Conservation (phyloP, 2,888 invertebrate genomes). For the Nemoura dubitans region DNA sequence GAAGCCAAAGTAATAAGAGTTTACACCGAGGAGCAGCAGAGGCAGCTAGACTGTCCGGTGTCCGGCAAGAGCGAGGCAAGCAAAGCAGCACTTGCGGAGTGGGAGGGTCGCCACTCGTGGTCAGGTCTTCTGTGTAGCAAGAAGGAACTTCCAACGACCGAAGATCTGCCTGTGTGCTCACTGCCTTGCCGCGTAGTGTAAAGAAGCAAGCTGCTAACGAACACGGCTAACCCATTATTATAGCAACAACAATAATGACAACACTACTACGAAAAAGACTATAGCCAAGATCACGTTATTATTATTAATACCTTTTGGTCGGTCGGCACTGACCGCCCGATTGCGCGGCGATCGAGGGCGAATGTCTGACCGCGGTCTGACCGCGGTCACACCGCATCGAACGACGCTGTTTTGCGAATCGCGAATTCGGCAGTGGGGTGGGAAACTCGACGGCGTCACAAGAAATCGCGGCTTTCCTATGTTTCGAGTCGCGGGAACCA, state of each 20-base stretch:
- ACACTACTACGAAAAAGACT: constrained; percentile 21
- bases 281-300: background rate
- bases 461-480: no score
- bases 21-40: background rate
- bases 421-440: no score
- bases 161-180: background rate
- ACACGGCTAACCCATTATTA: constrained; percentile 30
- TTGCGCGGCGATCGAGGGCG: no score
- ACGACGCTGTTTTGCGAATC: no score
- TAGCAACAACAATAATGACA: constrained; percentile 1
- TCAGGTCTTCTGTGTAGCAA: background rate
- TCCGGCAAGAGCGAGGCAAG: background rate
- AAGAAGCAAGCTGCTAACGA: background rate
- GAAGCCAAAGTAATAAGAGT: constrained; percentile 42
- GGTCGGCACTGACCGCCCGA: background rate
- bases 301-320: background rate
- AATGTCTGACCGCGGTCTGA: no score
- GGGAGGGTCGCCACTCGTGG: background rate
- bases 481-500: no score
- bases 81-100: background rate
- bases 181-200: background rate
- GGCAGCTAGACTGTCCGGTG: no score
- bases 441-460: no score
- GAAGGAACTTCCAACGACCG: background rate
- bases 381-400: no score